These are phyloP conservation scores for Notamacropus eugenii DNA, from an alignment of 2,797 vertebrate species.

Conservation along the genomic window DNA sequence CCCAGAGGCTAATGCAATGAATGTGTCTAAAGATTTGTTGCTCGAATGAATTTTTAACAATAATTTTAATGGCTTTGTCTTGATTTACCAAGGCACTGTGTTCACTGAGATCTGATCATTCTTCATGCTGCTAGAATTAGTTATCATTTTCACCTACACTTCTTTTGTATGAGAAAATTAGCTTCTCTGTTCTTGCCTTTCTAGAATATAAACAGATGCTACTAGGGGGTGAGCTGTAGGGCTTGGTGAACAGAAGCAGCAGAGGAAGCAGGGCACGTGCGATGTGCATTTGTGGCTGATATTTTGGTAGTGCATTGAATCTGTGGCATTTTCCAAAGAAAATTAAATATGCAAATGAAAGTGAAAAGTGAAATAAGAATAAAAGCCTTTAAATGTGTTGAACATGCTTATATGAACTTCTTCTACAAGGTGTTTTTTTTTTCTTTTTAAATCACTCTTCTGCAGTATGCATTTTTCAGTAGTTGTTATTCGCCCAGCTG, in stretches of 20 bases:
- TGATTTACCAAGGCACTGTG: conserved; percentile 57
- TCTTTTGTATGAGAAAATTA: conserved; percentile 72
- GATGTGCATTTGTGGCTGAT: conserved; percentile 28
- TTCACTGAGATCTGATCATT: conserved; percentile 24
- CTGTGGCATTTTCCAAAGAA: conserved; percentile 61
- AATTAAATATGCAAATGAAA: conserved; percentile 69
- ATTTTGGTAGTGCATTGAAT: conserved; percentile 55
- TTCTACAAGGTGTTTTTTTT: conserved; percentile 44
- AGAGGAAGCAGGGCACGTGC: conserved; percentile 28
- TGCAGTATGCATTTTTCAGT: conserved; percentile 20
- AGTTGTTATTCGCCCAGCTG: conserved; percentile 15
- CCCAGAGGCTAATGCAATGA: conserved; percentile 63
- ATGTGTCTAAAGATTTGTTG: conserved; percentile 67
- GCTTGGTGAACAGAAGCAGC: conserved; percentile 4
- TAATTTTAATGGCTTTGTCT: conserved; percentile 68
- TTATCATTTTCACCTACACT: conserved; percentile 48
- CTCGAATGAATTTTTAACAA: conserved; percentile 49
- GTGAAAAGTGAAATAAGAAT: background rate
- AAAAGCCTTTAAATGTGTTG: conserved; percentile 30
- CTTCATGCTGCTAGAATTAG: conserved; percentile 44
- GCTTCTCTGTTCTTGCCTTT: conserved; percentile 40
- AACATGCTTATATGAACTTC: conserved; percentile 2
- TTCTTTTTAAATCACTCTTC: background rate
- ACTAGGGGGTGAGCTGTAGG: conserved; percentile 36
- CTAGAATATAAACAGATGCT: conserved; percentile 24